Evolutionary conservation across 2,797 vertebrate species (phyloP), one percentile per base, ranked within the genome.

Genomic region (Macrochelys suwanniensis): DNA sequence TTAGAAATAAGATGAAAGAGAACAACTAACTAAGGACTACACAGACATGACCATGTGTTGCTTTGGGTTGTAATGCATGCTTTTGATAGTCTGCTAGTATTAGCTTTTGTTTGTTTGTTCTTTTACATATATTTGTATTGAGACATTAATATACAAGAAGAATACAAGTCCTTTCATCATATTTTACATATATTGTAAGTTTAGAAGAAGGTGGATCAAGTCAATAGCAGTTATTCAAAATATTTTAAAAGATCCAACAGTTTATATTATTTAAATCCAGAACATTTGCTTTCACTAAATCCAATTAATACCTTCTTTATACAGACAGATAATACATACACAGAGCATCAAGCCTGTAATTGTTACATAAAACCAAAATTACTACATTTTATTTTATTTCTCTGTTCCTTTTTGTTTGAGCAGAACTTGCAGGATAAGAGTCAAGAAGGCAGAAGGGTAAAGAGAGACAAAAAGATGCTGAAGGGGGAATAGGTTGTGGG

Each of bases 1-100:
- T 92, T 57, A 93, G 61, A 91, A 94, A 84, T 16, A 71, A 85
- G 3, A 80, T 37, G 71, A 89, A 95, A 57, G 56, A 92, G n/a
- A 5, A 79, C 12, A 26, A 76, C 85, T 76, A 90, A 78, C 7
- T 12, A 11, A 8, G 82, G 31, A 49, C 77, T 82, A 80, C 47
- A 85, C 65, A 91, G 94, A 88, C 0, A 68, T 56, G 82, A 15
- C 87, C 82, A 49, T 61, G 33, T 86, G 57, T 49, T 82, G 50
- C 28, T 89, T 65, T 88, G 47, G 71, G 81, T 25, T 54, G 16
- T 78, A 80, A 86, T 10, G 5, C 0, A 1, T 33, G 57, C 90
- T 91, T 16, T 84, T 26, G 16, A 87, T 76, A 33, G 77, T n/a
- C 47, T 88, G 37, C 5, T 77, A 50, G 11, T 54, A 50, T 82